Evolutionary conservation across 2,888 invertebrate species (phyloP), one percentile per base, ranked within the genome.

Genomic region (Sclerodermus sp.): DNA sequence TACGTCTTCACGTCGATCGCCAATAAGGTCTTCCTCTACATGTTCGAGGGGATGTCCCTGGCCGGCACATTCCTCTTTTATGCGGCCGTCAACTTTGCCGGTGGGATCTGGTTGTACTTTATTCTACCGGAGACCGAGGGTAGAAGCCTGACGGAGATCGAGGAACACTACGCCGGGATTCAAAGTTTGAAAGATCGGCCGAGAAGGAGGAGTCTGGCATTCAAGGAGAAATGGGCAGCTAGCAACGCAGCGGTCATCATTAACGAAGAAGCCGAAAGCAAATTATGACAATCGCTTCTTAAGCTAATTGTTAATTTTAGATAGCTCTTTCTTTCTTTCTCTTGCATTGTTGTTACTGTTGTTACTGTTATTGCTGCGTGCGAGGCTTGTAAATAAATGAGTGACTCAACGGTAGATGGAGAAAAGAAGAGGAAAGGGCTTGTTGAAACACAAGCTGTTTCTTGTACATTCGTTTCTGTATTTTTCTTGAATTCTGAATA

Each of bases 121-220:
- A 79, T 84, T 30, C 75, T 93, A 49, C 92, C 92, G 0, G 93
- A 93, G 80, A 93, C 93, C 0, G 92, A 92, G 74, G 90, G 91
- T 0, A 85, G 89, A 66, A 85, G 85, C 0, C 74, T 92, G 37
- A 81, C 82, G 47, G 88, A 89, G 61, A 89, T 90, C 43, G 85
- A 87, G 63, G 83, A 85, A 51, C 88, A 89, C 72, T 89, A 85
- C 62, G 82, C 85, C 1, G 87, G 88, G 0, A 71, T 82, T 18
- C 80, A 79, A 40, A 83, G 79, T 44, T 59, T 79, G n/a, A 72
- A 76, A 15, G 39, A 67, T 15, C 67, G 64, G 17, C 70, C 74
- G 1, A 70, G 51, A 2, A 70, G 71, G 37, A 67, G 69, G 10
- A 56, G 63, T 14, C 13, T 69, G 3, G 55, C 54, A 0, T 42